Base-by-base conservation (phyloP, 2,797 vertebrate species). In the Babyrousa celebensis region DNA sequence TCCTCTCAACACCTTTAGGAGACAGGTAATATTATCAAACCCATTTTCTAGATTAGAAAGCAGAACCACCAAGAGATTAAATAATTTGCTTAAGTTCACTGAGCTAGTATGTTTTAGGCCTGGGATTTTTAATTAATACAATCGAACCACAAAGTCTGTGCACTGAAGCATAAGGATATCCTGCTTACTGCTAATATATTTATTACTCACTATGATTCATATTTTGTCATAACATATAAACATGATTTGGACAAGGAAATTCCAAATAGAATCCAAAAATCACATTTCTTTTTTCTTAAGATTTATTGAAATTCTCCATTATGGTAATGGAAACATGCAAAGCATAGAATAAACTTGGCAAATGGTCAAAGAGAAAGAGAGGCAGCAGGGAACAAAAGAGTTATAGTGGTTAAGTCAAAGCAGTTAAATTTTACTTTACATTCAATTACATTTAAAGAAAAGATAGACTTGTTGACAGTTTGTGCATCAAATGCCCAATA, bases 381-480 rank as follows among this genome's bases (percentile, higher is more conserved):
- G 29, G 27, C 52, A 23, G 43, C 15, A 77, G 10, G 75, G 18
- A 67, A 15, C 18, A 67, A 43, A 62, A 78, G 2, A 32, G 1
- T 11, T 23, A 25, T 12, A 11, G 0, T 29, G 2, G 23, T n/a
- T 52, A 92, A 68, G 62, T 78, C 63, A 67, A 72, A 60, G 3
- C 10, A 21, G 2, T 15, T 56, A 56, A 32, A 20, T 54, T 85
- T 88, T 20, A 68, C 17, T 58, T 87, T 36, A 54, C 9, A 21
- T 23, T 84, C 2, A 56, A 16, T 60, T 56, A 80, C 79, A 80
- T 89, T 63, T 84, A 78, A 95, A 92, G 60, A 29, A 78, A 96
- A 17, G 1, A 8, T 52, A 68, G 18, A 77, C 11, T 40, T 71
- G 29, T 40, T 71, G 29, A 80, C 48, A 17, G 1, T 25, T 87